These are phyloP conservation scores for Pterostichus madidus DNA, from an alignment of 2,888 invertebrate species.

Conservation along the genomic window DNA sequence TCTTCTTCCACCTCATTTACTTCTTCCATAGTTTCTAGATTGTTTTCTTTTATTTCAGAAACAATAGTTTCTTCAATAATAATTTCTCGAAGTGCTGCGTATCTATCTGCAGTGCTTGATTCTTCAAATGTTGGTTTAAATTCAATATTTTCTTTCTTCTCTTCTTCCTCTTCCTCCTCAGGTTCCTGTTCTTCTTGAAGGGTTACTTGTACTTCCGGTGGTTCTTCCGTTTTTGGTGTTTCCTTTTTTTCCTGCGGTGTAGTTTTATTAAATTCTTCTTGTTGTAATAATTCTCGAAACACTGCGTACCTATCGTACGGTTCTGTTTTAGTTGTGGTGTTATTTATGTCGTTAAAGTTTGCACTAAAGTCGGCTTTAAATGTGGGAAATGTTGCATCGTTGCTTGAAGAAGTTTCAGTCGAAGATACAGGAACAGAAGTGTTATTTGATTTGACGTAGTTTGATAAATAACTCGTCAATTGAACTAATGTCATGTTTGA, in stretches of 20 bases:
- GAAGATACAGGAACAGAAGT: conserved; percentile 71
- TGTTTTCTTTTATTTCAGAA: conserved; percentile 74
- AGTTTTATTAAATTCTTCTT: conserved; percentile 82
- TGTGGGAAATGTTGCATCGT: conserved; percentile 79
- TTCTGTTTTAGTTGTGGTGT: conserved; percentile 69
- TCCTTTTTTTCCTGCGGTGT: conserved; percentile 58
- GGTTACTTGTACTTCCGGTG: conserved; percentile 56
- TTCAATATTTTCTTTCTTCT: conserved; percentile 54
- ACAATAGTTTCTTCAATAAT: conserved; percentile 79
- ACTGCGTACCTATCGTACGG: conserved; percentile 91
- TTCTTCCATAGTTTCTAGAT: conserved; percentile 73
- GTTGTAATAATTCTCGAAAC: conserved; percentile 89
- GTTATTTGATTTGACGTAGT: conserved; percentile 77
- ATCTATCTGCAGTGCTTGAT: conserved; percentile 72
- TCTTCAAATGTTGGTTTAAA: conserved; percentile 59
- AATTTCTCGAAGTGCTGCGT: conserved; percentile 90
- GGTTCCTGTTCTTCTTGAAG: conserved; percentile 6
- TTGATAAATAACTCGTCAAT: conserved; percentile 88
- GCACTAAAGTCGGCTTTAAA: conserved; percentile 85
- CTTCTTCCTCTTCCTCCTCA: conserved; percentile 14
- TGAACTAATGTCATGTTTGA: conserved; percentile 93
- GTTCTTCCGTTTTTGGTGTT: conserved; percentile 60
- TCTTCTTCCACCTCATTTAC: conserved; percentile 73
- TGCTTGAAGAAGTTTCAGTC: conserved; percentile 76
- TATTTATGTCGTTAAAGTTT: conserved; percentile 83